phyloP scores from a whole-genome alignment of 2,797 vertebrate genomes.

The Mus caroli region DNA sequence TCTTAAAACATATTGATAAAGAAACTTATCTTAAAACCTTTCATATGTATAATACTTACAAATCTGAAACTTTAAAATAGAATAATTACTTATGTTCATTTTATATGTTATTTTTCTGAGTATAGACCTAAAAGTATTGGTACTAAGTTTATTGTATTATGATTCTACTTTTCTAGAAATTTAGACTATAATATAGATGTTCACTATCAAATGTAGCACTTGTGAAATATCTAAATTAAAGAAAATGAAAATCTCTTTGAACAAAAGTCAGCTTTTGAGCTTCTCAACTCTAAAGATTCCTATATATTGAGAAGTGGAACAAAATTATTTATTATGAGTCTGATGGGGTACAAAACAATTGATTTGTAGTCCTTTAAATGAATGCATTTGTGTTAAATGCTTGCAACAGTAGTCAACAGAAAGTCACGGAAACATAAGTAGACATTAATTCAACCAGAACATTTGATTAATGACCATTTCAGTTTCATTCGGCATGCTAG shows the following conservation, averaged over 20 bases:
- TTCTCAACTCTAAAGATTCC: background rate
- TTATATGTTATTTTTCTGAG: background rate
- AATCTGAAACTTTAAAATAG: background rate
- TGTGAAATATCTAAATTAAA: background rate
- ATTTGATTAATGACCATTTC: slow-evolving; percentile 68
- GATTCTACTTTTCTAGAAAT: background rate
- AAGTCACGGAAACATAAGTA: slow-evolving; percentile 59
- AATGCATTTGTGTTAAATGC: background rate
- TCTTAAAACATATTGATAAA: background rate
- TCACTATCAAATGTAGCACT: background rate
- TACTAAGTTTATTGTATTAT: background rate
- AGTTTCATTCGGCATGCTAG: slow-evolving; percentile 35
- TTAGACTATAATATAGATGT: background rate
- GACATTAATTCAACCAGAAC: slow-evolving; percentile 52
- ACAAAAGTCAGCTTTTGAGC: background rate
- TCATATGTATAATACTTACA: background rate
- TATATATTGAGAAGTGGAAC: background rate
- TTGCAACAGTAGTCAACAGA: background rate
- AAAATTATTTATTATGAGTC: background rate
- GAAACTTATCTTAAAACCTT: background rate
- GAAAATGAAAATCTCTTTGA: background rate
- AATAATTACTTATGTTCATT: background rate
- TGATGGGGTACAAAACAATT: background rate
- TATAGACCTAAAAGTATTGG: background rate
- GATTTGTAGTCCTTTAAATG: slow-evolving; percentile 10